Evolutionary conservation across 2,113 vertebrate genomes (phyloP).

Genomic region (Malurus cyaneus): DNA sequence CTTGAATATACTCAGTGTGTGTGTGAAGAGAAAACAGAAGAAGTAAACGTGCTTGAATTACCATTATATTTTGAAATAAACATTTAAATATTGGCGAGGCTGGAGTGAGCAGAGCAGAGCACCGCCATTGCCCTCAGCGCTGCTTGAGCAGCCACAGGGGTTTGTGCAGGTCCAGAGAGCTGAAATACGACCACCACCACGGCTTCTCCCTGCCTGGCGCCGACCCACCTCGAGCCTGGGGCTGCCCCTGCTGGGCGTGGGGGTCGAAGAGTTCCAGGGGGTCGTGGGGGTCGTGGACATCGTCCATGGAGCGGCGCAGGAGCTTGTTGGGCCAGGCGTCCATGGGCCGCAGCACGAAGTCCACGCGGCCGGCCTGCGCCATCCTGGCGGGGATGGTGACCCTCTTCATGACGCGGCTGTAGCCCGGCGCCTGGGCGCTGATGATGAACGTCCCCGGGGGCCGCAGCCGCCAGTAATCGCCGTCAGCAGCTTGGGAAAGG

Average conservation of each 20-base stretch:
- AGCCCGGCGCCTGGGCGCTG: constrained; percentile 85
- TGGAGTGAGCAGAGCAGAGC: not conserved
- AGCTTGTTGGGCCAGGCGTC: constrained; percentile 69
- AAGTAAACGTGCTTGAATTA: not conserved
- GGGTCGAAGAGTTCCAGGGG: constrained; percentile 80
- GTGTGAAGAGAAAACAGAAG: constrained; percentile 6
- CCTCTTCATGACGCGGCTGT: constrained; percentile 84
- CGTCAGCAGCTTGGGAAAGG: constrained; percentile 79
- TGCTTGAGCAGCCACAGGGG: constrained; percentile 91
- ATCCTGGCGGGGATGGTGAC: constrained; percentile 82
- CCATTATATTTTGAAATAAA: constrained; percentile 17
- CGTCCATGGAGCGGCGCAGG: constrained; percentile 69
- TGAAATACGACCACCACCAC: constrained; percentile 98
- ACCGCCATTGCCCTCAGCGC: not conserved
- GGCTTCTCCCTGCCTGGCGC: constrained; percentile 77
- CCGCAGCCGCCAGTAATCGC: constrained; percentile 93
- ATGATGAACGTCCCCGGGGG: constrained; percentile 85
- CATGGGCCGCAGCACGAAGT: constrained; percentile 84
- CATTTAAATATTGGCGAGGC: not conserved
- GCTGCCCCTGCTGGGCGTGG: constrained; percentile 57
- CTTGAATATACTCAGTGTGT: not conserved
- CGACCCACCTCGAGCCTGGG: constrained; percentile 54
- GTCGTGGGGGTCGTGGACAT: constrained; percentile 72
- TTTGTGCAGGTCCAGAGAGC: constrained; percentile 79
- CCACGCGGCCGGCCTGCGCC: constrained; percentile 82